Evolutionary conservation across 35 echinoderm and acorn worm species (phyloP), one percentile per base, ranked within the genome.

Genomic region (Ophioderma brevispina): DNA sequence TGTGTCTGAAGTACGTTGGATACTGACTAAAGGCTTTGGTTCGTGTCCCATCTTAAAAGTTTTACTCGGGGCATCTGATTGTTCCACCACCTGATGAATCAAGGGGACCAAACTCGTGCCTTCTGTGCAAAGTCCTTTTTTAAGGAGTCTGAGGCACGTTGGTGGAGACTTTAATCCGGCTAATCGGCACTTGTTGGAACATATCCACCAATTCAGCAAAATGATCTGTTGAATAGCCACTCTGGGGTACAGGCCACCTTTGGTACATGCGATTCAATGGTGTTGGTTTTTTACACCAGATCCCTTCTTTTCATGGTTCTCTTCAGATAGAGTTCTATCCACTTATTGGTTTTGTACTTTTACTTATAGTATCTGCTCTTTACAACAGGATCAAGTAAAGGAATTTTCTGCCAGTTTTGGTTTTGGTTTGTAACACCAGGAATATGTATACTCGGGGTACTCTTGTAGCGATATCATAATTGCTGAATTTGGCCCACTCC

Each of bases 201-300:
- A 98, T 82, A 39, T 98, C 96, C 15, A 94, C 90, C 11, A 98
- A 64, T 75, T 98, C 92, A 32, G 80, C 92, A 83, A 94, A 92
- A 40, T 80, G 86, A 80, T 94, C 64, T 13, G 70, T 81, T 76
- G 33, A 43, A 33, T 39, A 86, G 21, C 18, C 75, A 25, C 5
- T 30, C 2, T 25, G 10, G n/a, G 28, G n/a, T 70, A 25, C 17
- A 4, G 59, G 59, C 17, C 5, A 46, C 17, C 41, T n/a, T n/a
- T n/a, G n/a, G n/a, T n/a, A n/a, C n/a, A n/a, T n/a, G n/a, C n/a
- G n/a, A n/a, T n/a, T n/a, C n/a, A n/a, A n/a, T n/a, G n/a, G n/a
- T n/a, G n/a, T n/a, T n/a, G n/a, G n/a, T n/a, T n/a, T n/a, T n/a
- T n/a, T n/a, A n/a, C n/a, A n/a, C n/a, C n/a, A n/a, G n/a, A n/a